These are phyloP conservation scores for Drosophila asahinai DNA, from an alignment of 1,140 invertebrate species.

Conservation along the genomic window DNA sequence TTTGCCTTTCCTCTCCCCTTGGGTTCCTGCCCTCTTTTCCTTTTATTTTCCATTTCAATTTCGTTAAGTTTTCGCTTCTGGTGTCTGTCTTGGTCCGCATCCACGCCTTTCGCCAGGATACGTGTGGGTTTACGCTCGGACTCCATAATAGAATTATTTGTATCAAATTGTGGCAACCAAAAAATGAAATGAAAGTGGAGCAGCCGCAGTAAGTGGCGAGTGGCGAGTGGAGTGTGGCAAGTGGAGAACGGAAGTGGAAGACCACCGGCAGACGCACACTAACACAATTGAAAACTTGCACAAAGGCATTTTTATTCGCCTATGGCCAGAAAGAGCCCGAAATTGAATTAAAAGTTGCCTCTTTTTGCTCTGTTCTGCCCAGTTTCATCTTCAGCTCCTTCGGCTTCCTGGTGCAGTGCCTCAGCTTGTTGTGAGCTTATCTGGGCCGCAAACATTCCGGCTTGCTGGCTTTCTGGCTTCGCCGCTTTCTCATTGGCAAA, in stretches of 20 bases:
- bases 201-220: slow-evolving; percentile 8
- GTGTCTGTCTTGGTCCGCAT: slow-evolving; percentile 17
- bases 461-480: slow-evolving; percentile 11
- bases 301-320: slow-evolving; percentile 64
- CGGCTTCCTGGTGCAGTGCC: slow-evolving; percentile 13
- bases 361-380: slow-evolving; percentile 22
- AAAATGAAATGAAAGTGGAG: slow-evolving; percentile 63
- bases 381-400: background rate
- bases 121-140: slow-evolving; percentile 57
- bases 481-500: slow-evolving; percentile 15
- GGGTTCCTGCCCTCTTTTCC: slow-evolving; percentile 19
- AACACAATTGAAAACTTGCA: slow-evolving; percentile 74
- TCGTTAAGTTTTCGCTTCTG: slow-evolving; percentile 52
- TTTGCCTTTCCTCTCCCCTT: background rate
- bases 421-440: slow-evolving; percentile 54
- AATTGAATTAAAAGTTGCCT: slow-evolving; percentile 76
- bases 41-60: slow-evolving; percentile 62
- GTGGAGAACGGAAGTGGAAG: background rate
- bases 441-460: slow-evolving; percentile 64
- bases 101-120: slow-evolving; percentile 31
- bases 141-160: slow-evolving; percentile 75
- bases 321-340: slow-evolving; percentile 42
- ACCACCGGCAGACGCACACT: slow-evolving; percentile 41
- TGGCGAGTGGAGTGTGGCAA: background rate
- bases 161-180: slow-evolving; percentile 73